phyloP scores from a whole-genome alignment of 2,113 vertebrate species.

The Zingel zingel region DNA sequence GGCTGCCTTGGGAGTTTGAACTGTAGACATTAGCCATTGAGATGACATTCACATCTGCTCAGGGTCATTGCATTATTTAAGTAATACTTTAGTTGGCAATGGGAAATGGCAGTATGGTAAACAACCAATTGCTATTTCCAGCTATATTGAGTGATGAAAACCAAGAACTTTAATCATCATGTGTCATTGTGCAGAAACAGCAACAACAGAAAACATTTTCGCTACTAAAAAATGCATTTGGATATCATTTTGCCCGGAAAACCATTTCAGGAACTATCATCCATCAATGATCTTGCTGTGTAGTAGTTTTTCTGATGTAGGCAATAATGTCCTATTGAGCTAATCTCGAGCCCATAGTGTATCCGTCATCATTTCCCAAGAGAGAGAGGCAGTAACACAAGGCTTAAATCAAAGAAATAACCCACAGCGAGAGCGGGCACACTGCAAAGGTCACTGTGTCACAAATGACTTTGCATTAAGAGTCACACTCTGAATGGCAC shows the following conservation, averaged over 20 bases:
- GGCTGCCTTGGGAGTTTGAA: constrained; percentile 54
- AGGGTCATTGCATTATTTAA: constrained; percentile 74
- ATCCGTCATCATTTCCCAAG: constrained; percentile 71
- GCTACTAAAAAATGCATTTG: constrained; percentile 67
- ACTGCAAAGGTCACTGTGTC: constrained; percentile 67
- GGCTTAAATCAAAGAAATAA: constrained; percentile 74
- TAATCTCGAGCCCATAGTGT: constrained; percentile 62
- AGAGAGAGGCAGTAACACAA: constrained; percentile 50
- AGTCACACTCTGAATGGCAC: constrained; percentile 65
- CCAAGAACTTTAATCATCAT: constrained; percentile 64
- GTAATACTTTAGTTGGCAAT: constrained; percentile 56
- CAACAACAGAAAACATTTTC: constrained; percentile 61
- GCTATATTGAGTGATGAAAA: constrained; percentile 51
- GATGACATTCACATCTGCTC: constrained; percentile 73
- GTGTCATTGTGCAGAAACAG: constrained; percentile 59
- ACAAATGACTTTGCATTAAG: constrained; percentile 70
- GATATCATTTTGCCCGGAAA: constrained; percentile 67
- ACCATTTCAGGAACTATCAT: constrained; percentile 66
- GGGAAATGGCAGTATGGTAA: constrained; percentile 65
- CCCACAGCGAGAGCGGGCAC: constrained; percentile 38
- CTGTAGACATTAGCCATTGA: constrained; percentile 58
- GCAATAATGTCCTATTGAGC: constrained; percentile 71
- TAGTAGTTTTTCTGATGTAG: constrained; percentile 65
- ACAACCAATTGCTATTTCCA: constrained; percentile 66
- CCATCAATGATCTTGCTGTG: constrained; percentile 67